Conservation (phyloP, 1,140 invertebrate species). For the Scaptodrosophila lebanonensis region DNA sequence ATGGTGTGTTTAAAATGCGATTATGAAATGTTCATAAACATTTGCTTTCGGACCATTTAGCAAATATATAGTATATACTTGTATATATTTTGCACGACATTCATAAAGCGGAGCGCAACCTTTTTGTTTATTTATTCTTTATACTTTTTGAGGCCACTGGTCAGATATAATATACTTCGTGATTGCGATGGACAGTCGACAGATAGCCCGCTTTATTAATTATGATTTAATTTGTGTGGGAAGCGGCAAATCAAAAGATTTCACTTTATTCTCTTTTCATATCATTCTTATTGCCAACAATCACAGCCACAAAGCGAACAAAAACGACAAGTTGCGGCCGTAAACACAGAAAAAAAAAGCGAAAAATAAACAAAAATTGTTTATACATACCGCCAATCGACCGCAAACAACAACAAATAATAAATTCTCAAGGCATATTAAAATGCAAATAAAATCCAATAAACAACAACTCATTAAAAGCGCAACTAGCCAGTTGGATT, state of each 20-base stretch:
- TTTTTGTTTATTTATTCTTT: no score
- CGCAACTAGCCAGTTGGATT: constrained; percentile 49
- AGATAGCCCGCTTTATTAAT: constrained; percentile 50
- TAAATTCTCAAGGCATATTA: constrained; percentile 47
- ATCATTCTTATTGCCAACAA: neutral
- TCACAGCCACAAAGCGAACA: constrained; percentile 7
- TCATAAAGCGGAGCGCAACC: no score
- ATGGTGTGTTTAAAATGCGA: constrained; percentile 63
- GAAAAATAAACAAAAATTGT: constrained; percentile 1
- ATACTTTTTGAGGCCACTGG: no score
- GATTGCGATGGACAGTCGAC: constrained; percentile 23
- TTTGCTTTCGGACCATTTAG: constrained; percentile 62
- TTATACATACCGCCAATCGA: neutral
- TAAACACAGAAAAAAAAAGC: neutral
- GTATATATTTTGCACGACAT: constrained; percentile 60
- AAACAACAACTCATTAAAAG: constrained; percentile 71
- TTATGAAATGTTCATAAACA: constrained; percentile 60
- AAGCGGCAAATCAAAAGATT: constrained; percentile 48
- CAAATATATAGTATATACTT: constrained; percentile 60
- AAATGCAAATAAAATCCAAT: constrained; percentile 67
- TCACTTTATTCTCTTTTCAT: neutral
- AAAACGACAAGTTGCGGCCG: no score
- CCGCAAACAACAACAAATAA: constrained; percentile 54
- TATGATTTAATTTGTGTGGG: constrained; percentile 73
- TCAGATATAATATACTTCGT: no score